Conservation (phyloP, 2,797 vertebrate genomes). For the Sylvia borin region DNA sequence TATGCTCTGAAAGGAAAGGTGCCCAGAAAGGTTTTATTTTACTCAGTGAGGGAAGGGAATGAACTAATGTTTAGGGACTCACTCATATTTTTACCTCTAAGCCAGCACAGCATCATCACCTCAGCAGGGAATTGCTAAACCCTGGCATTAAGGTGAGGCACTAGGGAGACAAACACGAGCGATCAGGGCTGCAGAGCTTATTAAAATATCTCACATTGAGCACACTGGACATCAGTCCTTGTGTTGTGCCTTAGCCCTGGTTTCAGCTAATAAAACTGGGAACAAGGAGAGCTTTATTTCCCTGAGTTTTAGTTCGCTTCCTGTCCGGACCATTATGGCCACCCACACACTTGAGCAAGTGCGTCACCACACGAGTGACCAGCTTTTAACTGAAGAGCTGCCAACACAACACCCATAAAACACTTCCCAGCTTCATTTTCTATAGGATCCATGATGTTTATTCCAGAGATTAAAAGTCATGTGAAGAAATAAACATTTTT, state of each 20-base stretch:
- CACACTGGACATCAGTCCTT: neutral
- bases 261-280: neutral
- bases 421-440: neutral
- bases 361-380: neutral
- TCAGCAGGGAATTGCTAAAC: neutral
- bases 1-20: neutral
- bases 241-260: neutral
- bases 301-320: neutral
- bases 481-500: neutral
- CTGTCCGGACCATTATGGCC: neutral
- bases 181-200: neutral
- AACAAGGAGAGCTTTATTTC: slow-evolving; percentile 48
- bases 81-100: neutral
- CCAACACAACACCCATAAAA: neutral
- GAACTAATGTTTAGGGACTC: neutral
- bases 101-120: neutral
- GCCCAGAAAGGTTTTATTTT: neutral
- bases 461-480: neutral
- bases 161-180: neutral
- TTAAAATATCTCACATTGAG: neutral
- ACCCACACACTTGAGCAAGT: neutral
- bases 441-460: neutral
- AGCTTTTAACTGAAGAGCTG: neutral
- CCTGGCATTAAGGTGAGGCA: neutral
- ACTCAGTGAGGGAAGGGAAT: neutral